phyloP scores from a whole-genome alignment of 1,140 invertebrate species.

The Asbolus verrucosus region DNA sequence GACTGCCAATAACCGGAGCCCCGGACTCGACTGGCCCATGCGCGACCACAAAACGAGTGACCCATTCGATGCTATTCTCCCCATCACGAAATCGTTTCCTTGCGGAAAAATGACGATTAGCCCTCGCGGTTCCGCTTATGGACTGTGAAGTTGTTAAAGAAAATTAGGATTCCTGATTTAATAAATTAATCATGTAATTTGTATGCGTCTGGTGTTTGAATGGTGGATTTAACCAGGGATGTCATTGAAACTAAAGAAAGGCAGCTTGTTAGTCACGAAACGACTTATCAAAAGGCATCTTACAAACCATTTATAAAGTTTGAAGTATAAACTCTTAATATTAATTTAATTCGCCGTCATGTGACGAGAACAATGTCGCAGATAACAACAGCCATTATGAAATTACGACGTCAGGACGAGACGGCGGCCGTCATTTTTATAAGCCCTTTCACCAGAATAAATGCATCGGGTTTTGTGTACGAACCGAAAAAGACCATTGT shows the following conservation, averaged over 20 bases:
- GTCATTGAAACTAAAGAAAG: conserved; percentile 41
- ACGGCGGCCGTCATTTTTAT: neutral
- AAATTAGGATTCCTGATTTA: conserved; percentile 29
- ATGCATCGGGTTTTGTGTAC: too few species aligned
- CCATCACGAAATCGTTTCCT: too few species aligned
- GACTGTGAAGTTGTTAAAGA: neutral
- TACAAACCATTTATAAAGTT: conserved; percentile 25
- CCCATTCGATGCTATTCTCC: too few species aligned
- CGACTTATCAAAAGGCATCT: conserved; percentile 33
- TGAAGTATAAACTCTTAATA: conserved; percentile 39
- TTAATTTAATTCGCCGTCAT: conserved; percentile 36
- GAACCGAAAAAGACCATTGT: neutral
- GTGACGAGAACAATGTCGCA: conserved; percentile 28
- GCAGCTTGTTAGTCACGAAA: conserved; percentile 40
- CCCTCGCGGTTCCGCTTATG: too few species aligned
- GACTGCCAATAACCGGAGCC: neutral
- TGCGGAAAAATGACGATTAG: neutral
- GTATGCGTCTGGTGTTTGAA: conserved; percentile 36
- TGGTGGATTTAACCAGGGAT: neutral
- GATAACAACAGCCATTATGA: conserved; percentile 4
- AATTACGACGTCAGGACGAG: neutral
- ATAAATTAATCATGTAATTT: conserved; percentile 43
- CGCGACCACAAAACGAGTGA: too few species aligned
- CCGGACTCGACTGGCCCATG: neutral
- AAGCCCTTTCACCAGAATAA: too few species aligned